Base-by-base conservation (phyloP, 2,797 vertebrate species). In the Acropternis orthonyx region DNA sequence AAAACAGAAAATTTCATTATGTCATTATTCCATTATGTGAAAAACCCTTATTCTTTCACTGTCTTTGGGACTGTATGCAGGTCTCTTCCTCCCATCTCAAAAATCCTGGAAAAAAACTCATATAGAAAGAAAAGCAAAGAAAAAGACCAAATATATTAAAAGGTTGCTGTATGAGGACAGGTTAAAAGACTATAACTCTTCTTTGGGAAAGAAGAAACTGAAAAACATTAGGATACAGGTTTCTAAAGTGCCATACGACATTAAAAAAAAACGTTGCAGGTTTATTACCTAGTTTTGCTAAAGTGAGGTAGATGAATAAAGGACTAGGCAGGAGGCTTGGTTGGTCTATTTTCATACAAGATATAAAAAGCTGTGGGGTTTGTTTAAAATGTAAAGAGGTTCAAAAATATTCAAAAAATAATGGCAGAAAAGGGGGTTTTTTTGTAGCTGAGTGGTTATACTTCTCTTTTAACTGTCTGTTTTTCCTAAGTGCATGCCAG, bases 91-190 rank as follows among this genome's bases (percentile, higher is more conserved):
- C 12, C 32, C 10, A 34, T 39, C 32, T 74, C 26, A 83, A 65
- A 77, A 68, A 16, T 44, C 10, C 6, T 52, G 20, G 10, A 62
- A 43, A 6, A 72, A 6, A 78, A 78, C 22, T 28, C 17, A 79
- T 68, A 74, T n/a, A n/a, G 20, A 65, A 66, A 51, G 4, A 3
- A 78, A 44, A 68, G 3, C 6, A 61, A 92, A 79, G 14, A 23
- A 61, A 58, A 66, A 17, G 0, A 30, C 39, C 22, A 82, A 77
- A 52, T 15, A 37, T 3, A 3, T 19, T 18, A 58, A 59, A 85
- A 73, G 0, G 0, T 41, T 79, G 3, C 2, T 76, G 2, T 48
- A 34, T 44, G 7, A 89, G 4, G 12, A 88, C 8, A 41, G 5
- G 51, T 41, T 68, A 75, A 80, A 82, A 27, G 8, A 26, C 1